These are phyloP conservation scores for Dermolepida albohirtum DNA, from an alignment of 2,888 invertebrate genomes.

Conservation along the genomic window DNA sequence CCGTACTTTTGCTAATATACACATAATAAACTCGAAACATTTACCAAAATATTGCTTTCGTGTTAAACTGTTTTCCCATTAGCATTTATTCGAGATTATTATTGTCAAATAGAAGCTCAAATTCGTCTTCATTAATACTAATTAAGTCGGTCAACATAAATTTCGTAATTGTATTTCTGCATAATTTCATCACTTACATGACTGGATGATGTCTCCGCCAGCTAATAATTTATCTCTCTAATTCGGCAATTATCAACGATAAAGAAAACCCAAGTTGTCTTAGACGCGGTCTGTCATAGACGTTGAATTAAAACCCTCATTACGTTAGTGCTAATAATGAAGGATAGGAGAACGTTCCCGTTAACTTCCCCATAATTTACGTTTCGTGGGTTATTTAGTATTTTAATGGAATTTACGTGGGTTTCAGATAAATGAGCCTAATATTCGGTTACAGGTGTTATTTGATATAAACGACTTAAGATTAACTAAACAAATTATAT, in stretches of 20 bases:
- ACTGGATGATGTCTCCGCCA: constrained; percentile 17
- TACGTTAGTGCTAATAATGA: constrained; percentile 19
- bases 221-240: constrained; percentile 30
- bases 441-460: neutral
- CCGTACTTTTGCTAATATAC: no score
- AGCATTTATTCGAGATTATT: no score
- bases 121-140: neutral
- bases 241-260: constrained; percentile 26
- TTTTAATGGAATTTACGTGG: neutral
- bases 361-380: constrained; percentile 10
- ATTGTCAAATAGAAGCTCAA: no score
- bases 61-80: no score
- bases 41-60: no score
- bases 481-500: no score
- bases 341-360: neutral
- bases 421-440: neutral
- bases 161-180: constrained; percentile 15
- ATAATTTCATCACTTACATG: constrained; percentile 4
- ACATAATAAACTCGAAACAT: no score
- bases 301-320: constrained; percentile 23
- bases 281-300: constrained; percentile 20
- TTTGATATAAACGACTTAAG: neutral
- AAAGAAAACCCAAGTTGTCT: constrained; percentile 11
- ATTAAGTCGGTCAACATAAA: constrained; percentile 1
- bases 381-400: neutral